Evolutionary conservation across 2,113 vertebrate genomes (phyloP).

Genomic region (Capricornis sumatraensis): DNA sequence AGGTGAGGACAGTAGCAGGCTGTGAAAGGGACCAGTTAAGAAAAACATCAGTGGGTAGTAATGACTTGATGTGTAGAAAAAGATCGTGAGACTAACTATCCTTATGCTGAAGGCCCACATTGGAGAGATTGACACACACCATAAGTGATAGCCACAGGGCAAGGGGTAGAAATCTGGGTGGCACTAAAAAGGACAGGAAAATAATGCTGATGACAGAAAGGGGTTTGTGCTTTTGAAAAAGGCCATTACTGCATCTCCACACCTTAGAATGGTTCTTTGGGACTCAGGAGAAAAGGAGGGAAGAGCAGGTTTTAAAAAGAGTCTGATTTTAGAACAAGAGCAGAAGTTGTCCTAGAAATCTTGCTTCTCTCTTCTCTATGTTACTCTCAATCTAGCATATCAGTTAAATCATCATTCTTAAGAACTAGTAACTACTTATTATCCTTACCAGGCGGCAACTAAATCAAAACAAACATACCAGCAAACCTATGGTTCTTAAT

Average conservation of each 20-base stretch:
- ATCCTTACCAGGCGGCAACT: not conserved
- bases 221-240: not conserved
- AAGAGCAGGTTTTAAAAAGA: not conserved
- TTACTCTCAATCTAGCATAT: not conserved
- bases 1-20: not conserved
- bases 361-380: not conserved
- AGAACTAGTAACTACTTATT: not conserved
- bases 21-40: not conserved
- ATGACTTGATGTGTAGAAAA: not conserved
- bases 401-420: not conserved
- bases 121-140: not conserved
- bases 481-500: not conserved
- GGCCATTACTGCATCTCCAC: rapidly evolving
- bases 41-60: not conserved
- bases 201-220: not conserved
- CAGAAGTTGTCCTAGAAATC: not conserved
- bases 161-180: not conserved
- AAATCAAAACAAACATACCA: not conserved
- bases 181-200: not conserved
- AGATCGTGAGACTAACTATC: not conserved
- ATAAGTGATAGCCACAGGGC: not conserved
- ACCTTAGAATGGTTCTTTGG: not conserved
- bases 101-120: not conserved
- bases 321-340: not conserved
- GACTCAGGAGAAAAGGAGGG: not conserved